Conservation (phyloP, 1,140 invertebrate genomes). For the Drosophila kohkoa region DNA sequence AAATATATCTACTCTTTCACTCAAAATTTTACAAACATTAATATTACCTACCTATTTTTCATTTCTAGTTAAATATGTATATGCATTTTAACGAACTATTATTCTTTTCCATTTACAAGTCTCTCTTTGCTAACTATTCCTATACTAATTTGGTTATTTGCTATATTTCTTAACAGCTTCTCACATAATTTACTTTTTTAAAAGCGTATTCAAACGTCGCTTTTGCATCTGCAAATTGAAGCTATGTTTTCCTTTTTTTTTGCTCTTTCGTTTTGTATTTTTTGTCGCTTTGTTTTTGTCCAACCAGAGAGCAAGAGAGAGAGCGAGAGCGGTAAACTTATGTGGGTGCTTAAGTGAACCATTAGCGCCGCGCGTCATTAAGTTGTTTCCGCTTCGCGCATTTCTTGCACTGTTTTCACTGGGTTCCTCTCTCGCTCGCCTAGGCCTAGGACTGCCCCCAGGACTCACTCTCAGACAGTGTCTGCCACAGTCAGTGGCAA, state of each 20-base stretch:
- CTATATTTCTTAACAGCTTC: too few species aligned
- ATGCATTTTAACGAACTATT: too few species aligned
- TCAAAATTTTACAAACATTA: too few species aligned
- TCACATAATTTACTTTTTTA: too few species aligned
- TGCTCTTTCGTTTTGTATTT: constrained; percentile 7
- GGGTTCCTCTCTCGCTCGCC: neutral
- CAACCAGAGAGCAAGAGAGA: too few species aligned
- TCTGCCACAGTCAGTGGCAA: neutral
- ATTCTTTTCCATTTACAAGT: too few species aligned
- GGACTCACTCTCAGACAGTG: constrained; percentile 3
- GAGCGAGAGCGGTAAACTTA: constrained; percentile 67
- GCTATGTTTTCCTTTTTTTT: neutral
- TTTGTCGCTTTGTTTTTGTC: constrained; percentile 51
- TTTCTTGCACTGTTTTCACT: constrained; percentile 71
- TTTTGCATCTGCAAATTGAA: neutral
- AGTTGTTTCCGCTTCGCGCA: constrained; percentile 82
- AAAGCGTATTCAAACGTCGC: constrained; percentile 5
- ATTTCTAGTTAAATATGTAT: too few species aligned
- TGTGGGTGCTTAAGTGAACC: constrained; percentile 83
- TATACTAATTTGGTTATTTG: too few species aligned
- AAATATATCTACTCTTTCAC: too few species aligned
- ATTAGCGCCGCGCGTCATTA: constrained; percentile 83
- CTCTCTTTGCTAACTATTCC: too few species aligned
- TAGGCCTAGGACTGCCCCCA: constrained; percentile 39
- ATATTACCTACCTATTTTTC: too few species aligned